Conservation (phyloP, 2,113 vertebrate species). For the Eidolon helvum region DNA sequence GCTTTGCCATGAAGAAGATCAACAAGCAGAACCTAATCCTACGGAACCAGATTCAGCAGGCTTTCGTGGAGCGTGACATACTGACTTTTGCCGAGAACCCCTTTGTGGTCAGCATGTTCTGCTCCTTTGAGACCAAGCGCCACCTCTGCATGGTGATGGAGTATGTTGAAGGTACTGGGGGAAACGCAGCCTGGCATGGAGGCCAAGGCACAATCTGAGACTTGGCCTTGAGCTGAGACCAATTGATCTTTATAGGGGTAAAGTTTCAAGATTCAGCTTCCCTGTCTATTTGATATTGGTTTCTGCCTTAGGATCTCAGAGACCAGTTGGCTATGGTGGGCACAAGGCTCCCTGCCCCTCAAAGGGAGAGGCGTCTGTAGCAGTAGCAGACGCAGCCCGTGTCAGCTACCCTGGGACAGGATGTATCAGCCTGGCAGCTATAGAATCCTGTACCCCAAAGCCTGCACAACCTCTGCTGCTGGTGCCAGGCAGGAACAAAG, state of each 20-base stretch:
- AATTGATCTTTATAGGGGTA: not conserved
- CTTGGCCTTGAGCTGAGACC: not conserved
- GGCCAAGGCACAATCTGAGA: not conserved
- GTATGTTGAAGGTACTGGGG: conserved; percentile 94
- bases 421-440: not conserved
- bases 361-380: not conserved
- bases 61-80: conserved; percentile 98
- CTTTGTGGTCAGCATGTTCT: conserved; percentile 99
- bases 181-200: not conserved
- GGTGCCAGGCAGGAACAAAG: not conserved
- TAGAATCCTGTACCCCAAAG: not conserved
- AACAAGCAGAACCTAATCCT: conserved; percentile 99
- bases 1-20: conserved; percentile 99
- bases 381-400: not conserved
- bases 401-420: not conserved
- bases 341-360: not conserved
- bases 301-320: conserved; percentile 15
- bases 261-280: not conserved
- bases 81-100: conserved; percentile 98
- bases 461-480: not conserved
- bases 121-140: conserved; percentile 96
- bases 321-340: not conserved
- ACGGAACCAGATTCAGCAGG: conserved; percentile 98
- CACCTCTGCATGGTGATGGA: conserved; percentile 99
- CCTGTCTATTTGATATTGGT: not conserved